Evolutionary conservation across 2,888 invertebrate species (phyloP), one percentile per base, ranked within the genome.

Genomic region (Ariolimax columbianus): DNA sequence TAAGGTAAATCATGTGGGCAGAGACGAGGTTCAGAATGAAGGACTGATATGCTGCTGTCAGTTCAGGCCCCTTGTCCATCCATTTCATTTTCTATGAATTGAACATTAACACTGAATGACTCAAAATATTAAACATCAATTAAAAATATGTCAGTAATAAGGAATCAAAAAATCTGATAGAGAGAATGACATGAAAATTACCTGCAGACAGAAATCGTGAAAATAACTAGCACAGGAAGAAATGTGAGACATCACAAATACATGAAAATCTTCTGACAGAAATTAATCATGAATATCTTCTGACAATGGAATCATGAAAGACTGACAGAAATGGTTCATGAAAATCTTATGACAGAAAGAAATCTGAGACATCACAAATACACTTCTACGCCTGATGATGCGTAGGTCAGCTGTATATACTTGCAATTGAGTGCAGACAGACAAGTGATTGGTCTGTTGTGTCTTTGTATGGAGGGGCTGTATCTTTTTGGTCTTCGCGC

Each of bases 1-100:
- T 95, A 7, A 96, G 95, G 92, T 96, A 96, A 91, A 95, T 95
- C 88, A 95, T 96, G 89, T 97, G 96, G 1, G 96, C 96, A 73
- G 96, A 96, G 83, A 97, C 94, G 78, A 97, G 94, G 93, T 96
- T 96, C 59, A 96, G 94, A 55, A 96, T 92, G 91, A 97, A 96
- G 73, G 95, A 95, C 91, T 96, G 95, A 92, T 96, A 97, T 55
- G 95, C 95, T 55, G 94, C 91, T 0, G 96, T 94, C n/a, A 95
- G 86, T 26, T 78, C 83, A 23, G 83, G 81, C 9, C 89, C 90
- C 75, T 89, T 88, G 30, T 77, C 82, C 33, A 89, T 63, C 93
- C 93, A 93, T 55, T 91, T 87, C 38, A 93, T 51, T 85, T 89
- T 91, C 93, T 93, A 89, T 33, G 89, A 89, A 72, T 72, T 14